These are phyloP conservation scores for Drosophila watanabei DNA, from an alignment of 1,140 invertebrate species.

Conservation along the genomic window DNA sequence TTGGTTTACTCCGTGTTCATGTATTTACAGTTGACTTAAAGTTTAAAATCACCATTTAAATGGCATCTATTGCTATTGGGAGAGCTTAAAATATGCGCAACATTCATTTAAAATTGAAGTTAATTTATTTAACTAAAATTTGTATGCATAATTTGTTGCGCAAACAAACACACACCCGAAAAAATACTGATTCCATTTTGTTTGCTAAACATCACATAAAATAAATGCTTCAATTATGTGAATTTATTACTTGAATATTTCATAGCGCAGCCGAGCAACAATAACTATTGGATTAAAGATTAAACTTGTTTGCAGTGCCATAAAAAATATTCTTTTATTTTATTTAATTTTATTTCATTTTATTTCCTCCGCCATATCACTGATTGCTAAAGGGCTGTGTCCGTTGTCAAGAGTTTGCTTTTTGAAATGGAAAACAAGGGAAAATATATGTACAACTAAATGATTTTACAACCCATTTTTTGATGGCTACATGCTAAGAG, in stretches of 20 bases:
- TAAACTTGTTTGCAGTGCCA: conserved; percentile 38
- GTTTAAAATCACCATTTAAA: conserved; percentile 26
- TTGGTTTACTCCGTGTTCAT: conserved; percentile 25
- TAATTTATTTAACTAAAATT: conserved; percentile 36
- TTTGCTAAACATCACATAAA: conserved; percentile 44
- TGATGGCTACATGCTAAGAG: conserved; percentile 27
- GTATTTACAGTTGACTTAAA: conserved; percentile 46
- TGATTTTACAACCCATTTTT: conserved; percentile 29
- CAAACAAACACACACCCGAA: conserved; percentile 14
- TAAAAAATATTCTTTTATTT: neutral
- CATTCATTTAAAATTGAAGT: conserved; percentile 23
- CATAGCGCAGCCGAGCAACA: conserved; percentile 33
- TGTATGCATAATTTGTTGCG: conserved; percentile 36
- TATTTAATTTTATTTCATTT: neutral
- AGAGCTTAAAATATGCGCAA: conserved; percentile 13
- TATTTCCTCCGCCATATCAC: conserved; percentile 24
- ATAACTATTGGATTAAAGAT: conserved; percentile 40
- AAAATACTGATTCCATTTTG: conserved; percentile 30
- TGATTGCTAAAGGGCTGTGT: conserved; percentile 20
- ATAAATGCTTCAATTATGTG: conserved; percentile 65
- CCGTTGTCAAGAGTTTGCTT: conserved; percentile 3
- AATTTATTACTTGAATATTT: conserved; percentile 48
- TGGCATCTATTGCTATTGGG: conserved; percentile 32
- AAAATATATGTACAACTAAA: conserved; percentile 24
- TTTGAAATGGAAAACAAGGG: conserved; percentile 25